Conservation (phyloP, 1,140 invertebrate species). For the Saccostrea glomerata region DNA sequence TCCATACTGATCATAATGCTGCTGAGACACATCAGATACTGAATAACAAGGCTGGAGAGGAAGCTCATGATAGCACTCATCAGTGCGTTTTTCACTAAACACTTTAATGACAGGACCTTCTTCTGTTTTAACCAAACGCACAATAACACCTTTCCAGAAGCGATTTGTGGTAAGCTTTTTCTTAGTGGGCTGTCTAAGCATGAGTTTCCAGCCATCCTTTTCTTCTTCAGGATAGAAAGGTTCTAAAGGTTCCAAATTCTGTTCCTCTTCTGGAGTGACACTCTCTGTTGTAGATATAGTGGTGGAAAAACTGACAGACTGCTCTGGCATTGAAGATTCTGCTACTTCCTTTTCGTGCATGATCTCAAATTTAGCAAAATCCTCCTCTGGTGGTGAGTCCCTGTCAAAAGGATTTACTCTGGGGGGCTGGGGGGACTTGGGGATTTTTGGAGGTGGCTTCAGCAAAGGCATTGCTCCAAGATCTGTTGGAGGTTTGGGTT, state of each 20-base stretch:
- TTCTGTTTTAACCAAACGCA: conserved; percentile 83
- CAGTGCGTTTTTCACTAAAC: conserved; percentile 69
- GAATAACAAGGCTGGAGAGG: conserved; percentile 95
- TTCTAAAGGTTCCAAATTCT: conserved; percentile 94
- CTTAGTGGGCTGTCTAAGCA: conserved; percentile 96
- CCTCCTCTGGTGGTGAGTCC: conserved; percentile 79
- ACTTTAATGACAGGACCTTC: conserved; percentile 70
- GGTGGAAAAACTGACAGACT: conserved; percentile 55
- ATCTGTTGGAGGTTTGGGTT: conserved; percentile 4
- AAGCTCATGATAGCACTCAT: conserved; percentile 82
- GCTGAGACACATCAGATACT: conserved; percentile 86
- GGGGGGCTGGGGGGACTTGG: conserved; percentile 79
- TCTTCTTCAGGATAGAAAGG: conserved; percentile 90
- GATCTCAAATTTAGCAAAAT: conserved; percentile 75
- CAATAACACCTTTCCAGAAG: conserved; percentile 98
- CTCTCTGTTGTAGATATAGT: conserved; percentile 77
- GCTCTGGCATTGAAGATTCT: conserved; percentile 51
- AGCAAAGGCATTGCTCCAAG: conserved; percentile 57
- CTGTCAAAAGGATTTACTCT: conserved; percentile 91
- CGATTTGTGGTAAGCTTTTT: conserved; percentile 95
- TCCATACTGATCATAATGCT: conserved; percentile 98
- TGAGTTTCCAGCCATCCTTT: conserved; percentile 97
- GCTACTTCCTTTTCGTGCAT: conserved; percentile 64
- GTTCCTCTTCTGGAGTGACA: conserved; percentile 92
- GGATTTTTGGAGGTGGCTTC: conserved; percentile 73